phyloP scores from a whole-genome alignment of 2,797 vertebrate genomes.

The Parotocinclus haroldoi region DNA sequence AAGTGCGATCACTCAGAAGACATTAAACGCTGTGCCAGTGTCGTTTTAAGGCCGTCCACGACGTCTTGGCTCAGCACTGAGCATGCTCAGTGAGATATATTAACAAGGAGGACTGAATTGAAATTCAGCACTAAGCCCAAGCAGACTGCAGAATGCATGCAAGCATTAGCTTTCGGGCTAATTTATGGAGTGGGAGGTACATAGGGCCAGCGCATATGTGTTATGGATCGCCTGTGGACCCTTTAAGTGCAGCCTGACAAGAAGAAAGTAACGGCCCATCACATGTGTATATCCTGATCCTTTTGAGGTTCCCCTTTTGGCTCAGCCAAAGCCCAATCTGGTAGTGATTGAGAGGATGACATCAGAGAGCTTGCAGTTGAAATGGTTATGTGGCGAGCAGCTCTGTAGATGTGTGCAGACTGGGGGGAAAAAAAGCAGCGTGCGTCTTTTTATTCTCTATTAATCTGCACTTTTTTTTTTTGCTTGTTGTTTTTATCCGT shows the following conservation, averaged over 20 bases:
- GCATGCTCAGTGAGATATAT: slow-evolving; percentile 1
- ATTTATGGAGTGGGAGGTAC: slow-evolving; percentile 4
- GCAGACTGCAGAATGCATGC: slow-evolving; percentile 7
- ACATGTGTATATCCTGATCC: slow-evolving; percentile 42
- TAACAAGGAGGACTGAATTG: slow-evolving; percentile 6
- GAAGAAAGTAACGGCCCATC: slow-evolving; percentile 45
- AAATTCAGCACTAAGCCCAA: neutral
- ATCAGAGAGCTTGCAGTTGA: slow-evolving; percentile 38
- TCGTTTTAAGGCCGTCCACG: too few species aligned
- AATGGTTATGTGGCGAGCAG: slow-evolving; percentile 32
- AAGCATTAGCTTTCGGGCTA: neutral
- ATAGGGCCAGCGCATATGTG: slow-evolving; percentile 29
- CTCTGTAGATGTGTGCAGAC: slow-evolving; percentile 2
- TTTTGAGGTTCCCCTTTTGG: slow-evolving; percentile 42
- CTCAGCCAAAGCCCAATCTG: slow-evolving; percentile 48
- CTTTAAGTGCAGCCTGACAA: slow-evolving; percentile 43
- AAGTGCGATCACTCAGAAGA: too few species aligned
- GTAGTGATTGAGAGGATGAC: slow-evolving; percentile 54
- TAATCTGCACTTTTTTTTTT: too few species aligned
- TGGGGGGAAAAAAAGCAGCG: neutral
- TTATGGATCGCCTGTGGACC: slow-evolving; percentile 25
- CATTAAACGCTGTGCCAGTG: too few species aligned
- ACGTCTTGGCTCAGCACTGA: neutral
- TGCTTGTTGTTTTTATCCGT: too few species aligned
- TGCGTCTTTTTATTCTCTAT: too few species aligned